Evolutionary conservation across 2,888 invertebrate species (phyloP), one percentile per base, ranked within the genome.

Genomic region (Stenurella melanura): DNA sequence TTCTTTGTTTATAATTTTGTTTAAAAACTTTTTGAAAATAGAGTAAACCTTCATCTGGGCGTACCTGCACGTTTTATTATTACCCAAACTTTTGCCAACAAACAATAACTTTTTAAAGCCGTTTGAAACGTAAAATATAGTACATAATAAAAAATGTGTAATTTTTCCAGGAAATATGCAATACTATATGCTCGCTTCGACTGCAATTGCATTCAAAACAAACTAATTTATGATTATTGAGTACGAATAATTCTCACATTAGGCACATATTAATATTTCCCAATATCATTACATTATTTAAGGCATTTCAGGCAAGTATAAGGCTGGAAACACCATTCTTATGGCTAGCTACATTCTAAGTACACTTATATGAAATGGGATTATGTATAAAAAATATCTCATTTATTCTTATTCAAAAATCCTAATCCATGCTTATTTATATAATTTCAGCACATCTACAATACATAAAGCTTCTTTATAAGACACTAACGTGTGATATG

Each of bases 201-300:
- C 7, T 9, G 30, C 6, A 34, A 5, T 34, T 34, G 30, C 3
- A 34, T 6, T 9, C n/a, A 50, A 50, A n/a, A 50, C 42, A 50
- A 15, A 0, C 15, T n/a, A 50, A 50, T 50, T 69, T 18, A 2
- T 42, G 19, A 19, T 42, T 17, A 17, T 68, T 17, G 34, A 57
- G 69, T 69, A 69, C 69, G 58, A 69, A 69, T 26, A 30, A 56
- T 68, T 68, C 69, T 69, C 58, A 69, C 69, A 58, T 17, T 61
- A 61, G 68, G 54, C 54, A 69, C 50, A n/a, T 18, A 34, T 69
- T 18, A 42, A 66, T 38, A 61, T 61, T 30, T 19, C 15, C 42
- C 50, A 15, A 50, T 42, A 50, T 15, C n/a, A 50, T 50, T n/a
- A 50, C 1, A 50, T n/a, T 50, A n/a, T 50, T 5, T 3, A n/a